Percentiles rank a stretch among this genome's conserved stretches.
Evolutionary conservation across 2,797 vertebrate genomes (phyloP).

Genomic region (Ctenochaetus hawaiiensis): DNA sequence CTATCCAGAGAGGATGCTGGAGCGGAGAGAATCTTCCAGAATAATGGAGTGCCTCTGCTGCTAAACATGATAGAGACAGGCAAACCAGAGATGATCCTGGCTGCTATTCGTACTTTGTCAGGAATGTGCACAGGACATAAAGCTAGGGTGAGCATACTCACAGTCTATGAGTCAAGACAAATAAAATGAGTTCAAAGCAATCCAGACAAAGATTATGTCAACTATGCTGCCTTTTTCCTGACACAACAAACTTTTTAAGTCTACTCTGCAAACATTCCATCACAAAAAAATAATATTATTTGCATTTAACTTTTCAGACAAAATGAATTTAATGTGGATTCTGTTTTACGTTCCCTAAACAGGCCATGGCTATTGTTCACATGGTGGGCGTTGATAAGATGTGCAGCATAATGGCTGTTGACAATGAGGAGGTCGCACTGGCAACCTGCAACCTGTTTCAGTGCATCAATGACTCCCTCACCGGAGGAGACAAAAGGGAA

Average conservation of each 20-base stretch:
- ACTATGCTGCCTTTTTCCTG: neutral
- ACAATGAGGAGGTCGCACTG: constrained; percentile 92
- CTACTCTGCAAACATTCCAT: neutral
- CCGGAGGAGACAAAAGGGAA: constrained; percentile 89
- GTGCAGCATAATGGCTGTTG: constrained; percentile 92
- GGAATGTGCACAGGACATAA: constrained; percentile 95
- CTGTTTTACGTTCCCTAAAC: constrained; percentile 24
- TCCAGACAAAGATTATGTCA: neutral
- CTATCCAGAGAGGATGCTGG: constrained; percentile 95
- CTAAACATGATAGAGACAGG: constrained; percentile 91
- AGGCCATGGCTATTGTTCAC: constrained; percentile 93
- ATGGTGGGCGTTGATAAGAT: constrained; percentile 89
- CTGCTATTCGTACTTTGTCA: constrained; percentile 92
- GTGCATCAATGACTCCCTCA: constrained; percentile 91
- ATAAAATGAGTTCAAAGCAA: neutral
- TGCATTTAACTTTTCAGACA: neutral
- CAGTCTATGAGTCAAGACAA: neutral
- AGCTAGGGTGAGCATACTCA: constrained; percentile 88
- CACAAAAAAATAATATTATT: neutral
- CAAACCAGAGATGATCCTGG: constrained; percentile 91
- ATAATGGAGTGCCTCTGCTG: constrained; percentile 91
- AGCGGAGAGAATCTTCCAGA: constrained; percentile 96
- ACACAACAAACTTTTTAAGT: neutral
- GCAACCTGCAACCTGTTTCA: constrained; percentile 94
- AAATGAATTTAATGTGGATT: neutral